Base-by-base conservation (phyloP, 1,140 invertebrate species). In the Drosophila pruinosa region DNA sequence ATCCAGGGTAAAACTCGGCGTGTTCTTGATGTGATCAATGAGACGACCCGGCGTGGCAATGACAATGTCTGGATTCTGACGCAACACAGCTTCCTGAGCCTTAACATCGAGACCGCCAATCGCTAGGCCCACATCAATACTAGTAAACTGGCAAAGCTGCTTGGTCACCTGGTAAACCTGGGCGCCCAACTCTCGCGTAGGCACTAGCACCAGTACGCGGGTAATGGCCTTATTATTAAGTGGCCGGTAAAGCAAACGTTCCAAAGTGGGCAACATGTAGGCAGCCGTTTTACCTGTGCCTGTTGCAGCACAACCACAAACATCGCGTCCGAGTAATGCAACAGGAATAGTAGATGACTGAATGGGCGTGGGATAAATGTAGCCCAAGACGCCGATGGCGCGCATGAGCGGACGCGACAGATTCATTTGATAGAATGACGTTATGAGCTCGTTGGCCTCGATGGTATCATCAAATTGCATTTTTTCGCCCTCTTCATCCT, bases 261-360 rank as follows among this genome's bases (percentile, higher is more conserved):
- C 99, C 17, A 99, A 90, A 22, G 98, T 98, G 2, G 99, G 99
- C 67, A 99, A 92, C 97, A 99, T 99, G 90, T 99, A 99, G 0
- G 98, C 98, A 0, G 97, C 97, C 2, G 99, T 99, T 94, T 99
- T 99, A 24, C 98, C 98, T 4, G 98, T 99, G 34, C 98, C 99
- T 0, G 99, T 99, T 2, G 98, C 97, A 17, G 85, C 89, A 70
- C 89, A 91, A 8, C 90, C 91, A 39, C 90, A 91, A 48, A 92
- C 90, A 52, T 92, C 89, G n/a, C 91, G 80, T 92, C 95, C 95
- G 77, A 97, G 92, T 26, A 99, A 92, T 17, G 97, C 98, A 6
- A 99, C 93, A 0, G 99, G 99, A 79, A 99, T 98, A 0, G 97
- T 98, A 0, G 97, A 95, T 15, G 96, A 94, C 92, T 99, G 98